Base-by-base conservation (phyloP, 1,140 invertebrate genomes). In the Aphaenogaster floridana region DNA sequence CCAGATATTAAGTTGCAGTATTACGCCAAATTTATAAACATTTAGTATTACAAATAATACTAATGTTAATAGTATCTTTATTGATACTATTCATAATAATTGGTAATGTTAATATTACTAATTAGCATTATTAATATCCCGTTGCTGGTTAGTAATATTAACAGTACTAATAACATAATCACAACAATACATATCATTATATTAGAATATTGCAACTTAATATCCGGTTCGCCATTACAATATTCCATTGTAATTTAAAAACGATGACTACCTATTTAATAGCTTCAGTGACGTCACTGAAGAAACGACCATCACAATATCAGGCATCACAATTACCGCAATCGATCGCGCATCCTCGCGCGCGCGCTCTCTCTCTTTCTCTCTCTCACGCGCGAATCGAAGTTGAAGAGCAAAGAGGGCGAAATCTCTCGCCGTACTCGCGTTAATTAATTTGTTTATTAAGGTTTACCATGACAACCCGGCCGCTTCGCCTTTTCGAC, bases 381-480 rank as follows among this genome's bases (percentile, higher is more conserved):
- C 6, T 66, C 9, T n/a, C 11, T 39, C n/a, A 21, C 17, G 48
- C 66, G 66, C 50, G 34, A 52, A 74, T 78, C 17, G 28, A 21
- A 50, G 13, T 72, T 50, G 9, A 34, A 42, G 13, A 13, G 48
- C 36, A 42, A 50, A 8, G 39, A n/a, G 39, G 15, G 36, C 48
- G 64, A 69, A 71, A 45, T 45, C 42, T 80, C 63, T 81, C 63
- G 34, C 17, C 13, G 57, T 39, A 71, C 42, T 66, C 39, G 64
- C 11, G 68, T 50, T 45, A 45, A 45, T 81, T 81, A 57, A 15
- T 83, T 72, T 39, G 39, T 83, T 76, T 48, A 50, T 81, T 39
- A 61, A 50, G 13, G 36, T 45, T 61, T 57, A 84, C 80, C 80
- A 84, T 84, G 80, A 84, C 80, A 84, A 36, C 42, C 59, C 68